These are phyloP conservation scores for Scaeva pyrastri DNA, from an alignment of 2,888 invertebrate species.

Conservation along the genomic window DNA sequence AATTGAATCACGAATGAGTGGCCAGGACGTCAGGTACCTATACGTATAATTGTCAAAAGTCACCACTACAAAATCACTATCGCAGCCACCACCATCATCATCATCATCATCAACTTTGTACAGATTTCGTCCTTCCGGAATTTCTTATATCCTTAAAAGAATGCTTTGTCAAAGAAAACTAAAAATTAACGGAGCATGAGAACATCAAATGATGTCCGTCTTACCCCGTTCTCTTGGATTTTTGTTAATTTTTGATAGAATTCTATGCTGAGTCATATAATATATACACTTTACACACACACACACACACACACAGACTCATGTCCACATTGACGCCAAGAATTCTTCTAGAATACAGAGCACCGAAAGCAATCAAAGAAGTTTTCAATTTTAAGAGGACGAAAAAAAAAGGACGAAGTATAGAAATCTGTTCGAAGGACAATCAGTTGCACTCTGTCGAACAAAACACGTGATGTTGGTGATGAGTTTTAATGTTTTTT, in stretches of 20 bases:
- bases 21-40: constrained; percentile 27
- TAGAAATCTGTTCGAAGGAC: constrained; percentile 52
- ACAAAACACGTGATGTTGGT: constrained; percentile 70
- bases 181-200: constrained; percentile 66
- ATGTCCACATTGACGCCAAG: background rate
- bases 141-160: constrained; percentile 58
- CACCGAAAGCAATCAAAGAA: constrained; percentile 69
- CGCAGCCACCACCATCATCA: constrained; percentile 6
- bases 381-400: constrained; percentile 60
- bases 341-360: background rate
- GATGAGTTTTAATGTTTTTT: constrained; percentile 57
- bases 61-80: constrained; percentile 39
- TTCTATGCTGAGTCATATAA: constrained; percentile 59
- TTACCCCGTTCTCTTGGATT: constrained; percentile 20
- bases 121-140: background rate
- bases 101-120: background rate
- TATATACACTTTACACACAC: constrained; percentile 19
- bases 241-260: constrained; percentile 49
- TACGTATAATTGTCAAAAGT: constrained; percentile 43
- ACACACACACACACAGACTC: constrained; percentile 12
- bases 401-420: constrained; percentile 6
- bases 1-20: constrained; percentile 72
- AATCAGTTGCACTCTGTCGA: constrained; percentile 69
- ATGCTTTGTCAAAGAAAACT: constrained; percentile 68
- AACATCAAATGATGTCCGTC: constrained; percentile 51